phyloP scores from a whole-genome alignment of 64 coral and sea anemone genomes.

The Acropora tenuis region DNA sequence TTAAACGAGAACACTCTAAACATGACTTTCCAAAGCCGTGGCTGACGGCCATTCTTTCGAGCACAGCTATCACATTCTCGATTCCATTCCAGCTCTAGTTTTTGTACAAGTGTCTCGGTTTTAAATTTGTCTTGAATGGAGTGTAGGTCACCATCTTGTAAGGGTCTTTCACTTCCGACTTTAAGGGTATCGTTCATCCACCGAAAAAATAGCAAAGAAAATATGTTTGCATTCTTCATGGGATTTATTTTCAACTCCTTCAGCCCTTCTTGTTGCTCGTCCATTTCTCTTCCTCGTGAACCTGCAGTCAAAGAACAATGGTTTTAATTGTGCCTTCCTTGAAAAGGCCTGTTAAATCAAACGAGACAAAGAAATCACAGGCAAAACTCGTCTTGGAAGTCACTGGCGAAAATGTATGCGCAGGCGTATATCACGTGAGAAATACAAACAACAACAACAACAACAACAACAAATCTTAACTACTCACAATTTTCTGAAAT shows the following conservation, averaged over 20 bases:
- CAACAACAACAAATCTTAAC: no score
- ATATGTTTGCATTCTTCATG: conserved; percentile 47
- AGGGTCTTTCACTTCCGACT: conserved; percentile 62
- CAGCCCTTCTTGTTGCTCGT: neutral
- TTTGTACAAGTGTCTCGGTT: conserved; percentile 8
- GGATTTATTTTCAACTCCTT: conserved; percentile 32
- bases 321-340: no score
- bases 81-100: neutral
- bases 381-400: no score
- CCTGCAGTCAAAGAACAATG: no score
- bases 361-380: no score
- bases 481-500: no score
- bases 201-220: conserved; percentile 76
- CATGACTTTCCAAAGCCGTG: conserved; percentile 19
- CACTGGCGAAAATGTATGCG: no score
- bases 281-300: neutral
- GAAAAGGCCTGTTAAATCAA: no score
- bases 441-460: no score
- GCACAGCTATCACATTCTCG: neutral
- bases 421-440: no score
- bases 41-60: neutral
- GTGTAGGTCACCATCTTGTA: conserved; percentile 69
- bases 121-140: conserved; percentile 30
- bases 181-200: conserved; percentile 76
- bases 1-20: conserved; percentile 9